Evolutionary conservation across 2,113 vertebrate species (phyloP), one percentile per base, ranked within the genome.

Genomic region (Malurus cyaneus): DNA sequence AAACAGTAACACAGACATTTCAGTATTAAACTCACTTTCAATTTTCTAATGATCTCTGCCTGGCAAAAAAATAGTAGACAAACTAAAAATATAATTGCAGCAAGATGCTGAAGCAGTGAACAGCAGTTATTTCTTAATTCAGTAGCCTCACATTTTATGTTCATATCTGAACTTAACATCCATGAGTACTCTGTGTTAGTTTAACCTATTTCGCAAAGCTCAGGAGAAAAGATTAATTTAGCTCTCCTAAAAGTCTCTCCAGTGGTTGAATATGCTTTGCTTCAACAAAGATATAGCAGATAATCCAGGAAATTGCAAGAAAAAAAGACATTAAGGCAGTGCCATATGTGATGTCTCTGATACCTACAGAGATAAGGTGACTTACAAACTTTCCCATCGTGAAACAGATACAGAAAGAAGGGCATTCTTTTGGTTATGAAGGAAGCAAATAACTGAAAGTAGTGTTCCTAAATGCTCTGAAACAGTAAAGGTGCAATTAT

Each of bases 201-300:
- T 95, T 96, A 92, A 92, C 39, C 88, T 84, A 24, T 86, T 93
- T 54, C 80, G 39, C 82, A 94, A 95, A 93, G 76, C 88, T 94
- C 86, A 56, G 52, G 82, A 77, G 60, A 69, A 92, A 80, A 92
- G 47, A 86, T 74, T 86, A 60, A 94, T 90, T 93, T 91, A 70
- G 72, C 29, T 78, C 57, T 70, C 70, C 86, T 73, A 88, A 64
- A 93, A 90, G 86, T 32, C 13, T 62, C 82, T 93, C 69, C 64
- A 60, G 52, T 12, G 16, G 56, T 20, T 70, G 56, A 94, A 78
- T 66, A 78, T 0, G 1, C 26, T 95, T 78, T 88, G 8, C 56
- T 90, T 92, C 77, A 73, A 86, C 72, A 92, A 74, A 93, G 72
- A 78, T 52, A 70, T 44, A 80, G 64, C 52, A 74, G 44, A 44